phyloP scores from a whole-genome alignment of 2,113 vertebrate genomes.

The Larimichthys polyactis region DNA sequence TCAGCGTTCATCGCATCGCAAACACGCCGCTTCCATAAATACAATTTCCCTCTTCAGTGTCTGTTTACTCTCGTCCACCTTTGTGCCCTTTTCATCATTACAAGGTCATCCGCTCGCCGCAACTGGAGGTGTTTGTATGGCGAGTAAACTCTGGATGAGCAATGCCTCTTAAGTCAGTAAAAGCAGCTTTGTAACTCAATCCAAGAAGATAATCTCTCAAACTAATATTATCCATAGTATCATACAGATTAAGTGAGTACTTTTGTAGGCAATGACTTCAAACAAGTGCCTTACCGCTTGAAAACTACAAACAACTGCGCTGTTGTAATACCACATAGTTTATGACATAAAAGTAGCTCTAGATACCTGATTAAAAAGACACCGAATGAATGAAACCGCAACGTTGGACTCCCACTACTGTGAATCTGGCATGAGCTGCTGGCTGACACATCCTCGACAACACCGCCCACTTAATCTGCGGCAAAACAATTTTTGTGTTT shows the following conservation, averaged over 20 bases:
- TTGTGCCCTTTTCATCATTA: conserved; percentile 29
- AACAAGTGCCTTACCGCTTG: background rate
- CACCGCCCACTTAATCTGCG: conserved; percentile 21
- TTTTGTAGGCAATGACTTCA: background rate
- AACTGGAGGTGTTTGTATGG: background rate
- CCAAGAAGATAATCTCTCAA: background rate
- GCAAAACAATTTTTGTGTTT: conserved; percentile 12
- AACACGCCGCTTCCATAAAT: conserved; percentile 57
- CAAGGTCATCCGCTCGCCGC: conserved; percentile 31
- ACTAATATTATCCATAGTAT: background rate
- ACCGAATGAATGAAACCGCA: conserved; percentile 9
- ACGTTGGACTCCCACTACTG: background rate
- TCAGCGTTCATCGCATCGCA: conserved; percentile 37
- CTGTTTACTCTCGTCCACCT: conserved; percentile 59
- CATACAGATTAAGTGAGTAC: background rate
- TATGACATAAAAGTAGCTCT: background rate
- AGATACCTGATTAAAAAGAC: background rate
- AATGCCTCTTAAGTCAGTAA: conserved; percentile 10
- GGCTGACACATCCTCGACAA: conserved; percentile 19
- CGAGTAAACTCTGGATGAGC: conserved; percentile 13
- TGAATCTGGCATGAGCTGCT: conserved; percentile 30
- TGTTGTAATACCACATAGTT: background rate
- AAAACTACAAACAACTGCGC: background rate
- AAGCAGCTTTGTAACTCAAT: background rate
- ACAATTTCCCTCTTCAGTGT: conserved; percentile 25